Base-by-base conservation (phyloP, 2,113 vertebrate genomes). In the Baryphthengus martii region DNA sequence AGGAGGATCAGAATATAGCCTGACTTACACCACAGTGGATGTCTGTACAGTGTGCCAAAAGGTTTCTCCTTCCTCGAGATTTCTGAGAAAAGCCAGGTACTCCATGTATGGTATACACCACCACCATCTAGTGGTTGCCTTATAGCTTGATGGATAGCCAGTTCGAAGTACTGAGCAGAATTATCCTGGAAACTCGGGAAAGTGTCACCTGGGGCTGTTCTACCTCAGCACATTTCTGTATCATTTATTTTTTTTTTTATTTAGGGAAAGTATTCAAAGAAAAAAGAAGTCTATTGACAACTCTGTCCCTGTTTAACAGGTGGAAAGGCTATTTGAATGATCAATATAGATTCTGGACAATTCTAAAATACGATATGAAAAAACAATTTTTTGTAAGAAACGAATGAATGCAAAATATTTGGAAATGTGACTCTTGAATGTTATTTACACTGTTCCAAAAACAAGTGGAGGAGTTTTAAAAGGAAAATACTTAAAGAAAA, bases 81-180 rank as follows among this genome's bases (percentile, higher is more conserved):
- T 53, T 65, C 58, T 39, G 70, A 75, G 53, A 29, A 73, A 88
- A 62, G 31, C 17, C 40, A n/a, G 15, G 39, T 62, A 2, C 11
- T 21, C n/a, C 0, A 0, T 23, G 61, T 58, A 62, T 59, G 82
- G 55, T 77, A 74, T 79, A 63, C 95, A 89, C n/a, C 88, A 95
- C 63, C 67, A 79, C 96, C 94, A 96, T 47, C 96, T 94, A 90
- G 91, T 89, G 88, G 79, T 55, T 68, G 15, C 47, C 29, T 12
- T 53, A n/a, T 11, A 49, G 44, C 25, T 24, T 56, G 88, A 29
- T 74, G 52, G 76, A 3, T 21, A 29, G 18, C 18, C 40, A 18
- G 45, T 56, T 44, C 55, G 53, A 81, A 50, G 25, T 2, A 7
- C 35, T 25, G 0, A 2, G 9, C n/a, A 55, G 53, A 66, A 59